These are phyloP conservation scores for Bettongia penicillata DNA, from an alignment of 2,113 vertebrate genomes.

Conservation along the genomic window DNA sequence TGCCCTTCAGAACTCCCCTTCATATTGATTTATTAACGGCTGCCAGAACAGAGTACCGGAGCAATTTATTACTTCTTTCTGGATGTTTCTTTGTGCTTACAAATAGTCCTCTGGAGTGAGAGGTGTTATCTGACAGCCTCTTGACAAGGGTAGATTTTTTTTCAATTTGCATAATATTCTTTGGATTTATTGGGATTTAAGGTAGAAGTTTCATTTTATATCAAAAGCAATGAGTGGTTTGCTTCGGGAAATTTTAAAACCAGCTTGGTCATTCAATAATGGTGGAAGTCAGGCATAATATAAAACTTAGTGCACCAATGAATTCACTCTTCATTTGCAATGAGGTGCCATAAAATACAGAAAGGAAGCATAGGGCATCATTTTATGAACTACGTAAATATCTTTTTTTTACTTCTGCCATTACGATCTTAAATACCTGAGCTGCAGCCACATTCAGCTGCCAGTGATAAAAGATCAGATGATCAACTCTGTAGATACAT, in stretches of 20 bases:
- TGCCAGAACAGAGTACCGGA: conserved; percentile 85
- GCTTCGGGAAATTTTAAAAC: conserved; percentile 72
- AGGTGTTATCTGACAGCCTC: conserved; percentile 84
- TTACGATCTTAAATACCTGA: conserved; percentile 66
- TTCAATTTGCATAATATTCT: conserved; percentile 84
- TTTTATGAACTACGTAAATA: conserved; percentile 73
- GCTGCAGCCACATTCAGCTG: conserved; percentile 39
- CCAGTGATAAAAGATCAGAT: conserved; percentile 46
- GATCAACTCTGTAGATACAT: conserved; percentile 39
- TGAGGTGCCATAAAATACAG: conserved; percentile 47
- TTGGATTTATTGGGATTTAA: conserved; percentile 78
- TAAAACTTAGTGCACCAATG: conserved; percentile 56
- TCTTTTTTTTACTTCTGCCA: conserved; percentile 64
- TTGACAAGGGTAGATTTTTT: conserved; percentile 76
- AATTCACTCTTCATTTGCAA: conserved; percentile 26
- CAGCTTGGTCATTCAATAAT: conserved; percentile 57
- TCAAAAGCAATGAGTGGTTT: conserved; percentile 71
- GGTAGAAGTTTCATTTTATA: conserved; percentile 78
- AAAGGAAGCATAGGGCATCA: conserved; percentile 50
- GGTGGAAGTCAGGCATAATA: conserved; percentile 42
- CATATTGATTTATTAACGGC: conserved; percentile 90
- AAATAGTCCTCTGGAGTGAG: conserved; percentile 85
- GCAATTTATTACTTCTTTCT: conserved; percentile 87
- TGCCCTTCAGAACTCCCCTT: conserved; percentile 90
- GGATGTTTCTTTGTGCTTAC: conserved; percentile 84